Base-by-base conservation (phyloP, 2,797 vertebrate genomes). In the Tapera naevia region DNA sequence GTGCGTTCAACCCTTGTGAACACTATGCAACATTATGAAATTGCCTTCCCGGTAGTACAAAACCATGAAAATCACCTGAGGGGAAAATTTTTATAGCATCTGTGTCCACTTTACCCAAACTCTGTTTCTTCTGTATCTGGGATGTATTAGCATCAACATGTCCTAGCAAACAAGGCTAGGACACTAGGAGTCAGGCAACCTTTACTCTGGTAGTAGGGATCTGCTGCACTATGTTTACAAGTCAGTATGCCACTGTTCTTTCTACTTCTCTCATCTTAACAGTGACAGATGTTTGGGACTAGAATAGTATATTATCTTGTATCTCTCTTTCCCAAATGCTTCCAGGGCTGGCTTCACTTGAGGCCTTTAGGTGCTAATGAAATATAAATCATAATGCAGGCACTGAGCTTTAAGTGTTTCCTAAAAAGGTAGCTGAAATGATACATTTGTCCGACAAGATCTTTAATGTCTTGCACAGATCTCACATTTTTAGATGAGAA, bases 371-470 rank as follows among this genome's bases (percentile, higher is more conserved):
- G 58, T 74, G 37, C 10, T 88, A 83, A 89, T 80, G 73, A 93
- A 93, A 89, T 88, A 88, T 61, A 91, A 88, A 86, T 86, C 51
- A 80, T 69, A 89, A 78, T 30, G n/a, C 46, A 83, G 80, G 78
- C 54, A 71, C 28, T 60, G 50, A 67, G 11, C 56, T 91, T 33
- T 73, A 70, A 82, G 53, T 25, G 62, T 84, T 92, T 92, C 30
- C 39, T 88, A 81, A 96, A 91, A 79, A 58, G 0, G 0, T 23
- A 89, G 45, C 41, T 76, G 57, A 90, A 95, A 75, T 72, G 12
- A 83, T 86, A 83, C 23, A 70, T 78, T 83, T 80, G 53, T 67
- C 65, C 41, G 50, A 80, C 65, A 86, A 32, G 54, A 74, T 71
- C 83, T 82, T 86, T 64, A 61, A 60, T 35, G 50, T 39, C 81